Percentiles rank a stretch among this genome's conserved stretches.
phyloP scores from a whole-genome alignment of 2,113 vertebrate genomes.

The Callocephalon fimbriatum region DNA sequence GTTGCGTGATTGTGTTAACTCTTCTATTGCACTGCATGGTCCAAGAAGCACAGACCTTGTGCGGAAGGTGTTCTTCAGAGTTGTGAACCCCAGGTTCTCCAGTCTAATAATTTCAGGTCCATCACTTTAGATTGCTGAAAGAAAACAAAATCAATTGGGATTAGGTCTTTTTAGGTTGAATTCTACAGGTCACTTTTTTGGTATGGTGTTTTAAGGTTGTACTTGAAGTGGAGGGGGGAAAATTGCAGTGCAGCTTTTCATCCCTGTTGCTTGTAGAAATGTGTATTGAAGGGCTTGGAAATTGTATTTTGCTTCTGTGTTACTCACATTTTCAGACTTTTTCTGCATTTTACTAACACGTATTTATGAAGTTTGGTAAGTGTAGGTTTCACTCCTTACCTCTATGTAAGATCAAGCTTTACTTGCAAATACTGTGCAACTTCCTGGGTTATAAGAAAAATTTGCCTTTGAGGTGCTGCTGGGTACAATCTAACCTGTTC shows the following conservation, averaged over 20 bases:
- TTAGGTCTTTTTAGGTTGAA: neutral
- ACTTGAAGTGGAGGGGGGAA: neutral
- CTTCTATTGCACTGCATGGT: accelerated
- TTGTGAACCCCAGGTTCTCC: neutral
- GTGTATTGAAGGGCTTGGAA: neutral
- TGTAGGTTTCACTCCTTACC: neutral
- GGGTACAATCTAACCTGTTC: neutral
- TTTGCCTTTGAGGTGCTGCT: neutral
- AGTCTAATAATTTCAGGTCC: neutral
- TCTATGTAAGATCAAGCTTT: neutral
- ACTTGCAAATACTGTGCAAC: neutral
- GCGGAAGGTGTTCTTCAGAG: neutral
- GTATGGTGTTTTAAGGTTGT: neutral
- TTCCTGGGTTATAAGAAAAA: neutral
- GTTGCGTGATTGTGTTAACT: neutral
- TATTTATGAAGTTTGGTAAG: neutral
- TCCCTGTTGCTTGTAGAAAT: neutral
- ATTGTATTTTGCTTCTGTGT: neutral
- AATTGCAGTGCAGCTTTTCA: neutral
- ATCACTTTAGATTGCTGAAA: neutral
- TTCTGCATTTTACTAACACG: neutral
- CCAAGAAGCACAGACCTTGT: neutral
- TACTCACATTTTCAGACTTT: neutral
- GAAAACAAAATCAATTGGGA: neutral
- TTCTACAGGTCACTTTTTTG: neutral